phyloP scores from a whole-genome alignment of 1,140 invertebrate species.

The Bombus balteatus region DNA sequence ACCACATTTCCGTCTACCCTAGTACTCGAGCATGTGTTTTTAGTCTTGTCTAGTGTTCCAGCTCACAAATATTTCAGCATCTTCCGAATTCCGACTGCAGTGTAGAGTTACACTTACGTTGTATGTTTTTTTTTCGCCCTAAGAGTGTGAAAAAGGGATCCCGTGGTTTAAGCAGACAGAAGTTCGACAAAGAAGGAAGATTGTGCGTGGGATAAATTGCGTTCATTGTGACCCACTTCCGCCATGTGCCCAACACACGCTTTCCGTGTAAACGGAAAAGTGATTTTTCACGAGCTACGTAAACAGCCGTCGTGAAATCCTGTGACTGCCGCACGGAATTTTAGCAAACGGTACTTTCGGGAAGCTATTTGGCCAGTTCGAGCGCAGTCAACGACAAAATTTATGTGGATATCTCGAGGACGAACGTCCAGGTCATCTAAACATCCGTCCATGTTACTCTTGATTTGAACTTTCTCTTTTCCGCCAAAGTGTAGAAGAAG shows the following conservation, averaged over 20 bases:
- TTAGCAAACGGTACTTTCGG: slow-evolving; percentile 16
- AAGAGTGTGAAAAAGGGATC: neutral
- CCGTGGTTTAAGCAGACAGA: neutral
- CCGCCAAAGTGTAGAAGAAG: neutral
- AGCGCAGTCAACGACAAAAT: slow-evolving; percentile 14
- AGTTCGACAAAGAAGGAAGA: neutral
- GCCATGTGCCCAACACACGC: slow-evolving; percentile 54
- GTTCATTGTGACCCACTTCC: slow-evolving; percentile 35
- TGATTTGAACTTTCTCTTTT: neutral
- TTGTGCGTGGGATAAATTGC: neutral
- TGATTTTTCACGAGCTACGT: slow-evolving; percentile 54
- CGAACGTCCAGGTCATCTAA: neutral
- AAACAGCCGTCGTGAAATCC: slow-evolving; percentile 40
- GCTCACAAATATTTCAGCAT: slow-evolving; percentile 22
- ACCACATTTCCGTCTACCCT: neutral
- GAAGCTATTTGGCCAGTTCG: neutral
- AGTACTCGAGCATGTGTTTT: neutral
- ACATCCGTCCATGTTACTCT: neutral
- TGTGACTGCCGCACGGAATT: neutral
- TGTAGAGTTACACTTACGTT: neutral
- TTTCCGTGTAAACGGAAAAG: slow-evolving; percentile 22
- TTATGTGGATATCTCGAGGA: slow-evolving; percentile 33
- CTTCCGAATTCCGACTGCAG: neutral
- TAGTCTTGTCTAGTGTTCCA: too few relatives aligned
- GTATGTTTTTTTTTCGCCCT: neutral